Evolutionary conservation across 2,888 invertebrate species (phyloP), one percentile per base, ranked within the genome.

Genomic region (Andrena camellia): DNA sequence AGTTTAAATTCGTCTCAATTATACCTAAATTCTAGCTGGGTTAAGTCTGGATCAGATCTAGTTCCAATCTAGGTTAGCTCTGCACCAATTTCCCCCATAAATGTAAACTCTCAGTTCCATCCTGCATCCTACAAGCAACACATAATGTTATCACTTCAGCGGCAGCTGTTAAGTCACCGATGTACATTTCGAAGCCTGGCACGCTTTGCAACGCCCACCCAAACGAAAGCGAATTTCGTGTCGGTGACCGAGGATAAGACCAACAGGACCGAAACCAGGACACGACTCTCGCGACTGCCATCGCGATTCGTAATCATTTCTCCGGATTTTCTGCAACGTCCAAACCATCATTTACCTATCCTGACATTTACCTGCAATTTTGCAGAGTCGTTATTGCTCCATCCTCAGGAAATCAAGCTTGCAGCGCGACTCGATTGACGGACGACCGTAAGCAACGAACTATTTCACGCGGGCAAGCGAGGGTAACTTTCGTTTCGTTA

Each of bases 301-400:
- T 54, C 74, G 50, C 20, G 33, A 68, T 75, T 69, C 59, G 62
- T 68, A 71, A 84, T 84, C 59, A 74, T 75, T 78, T 78, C 67
- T 50, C 70, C 33, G 42, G 79, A 75, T 79, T 79, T 75, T 67
- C 63, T 71, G 4, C 48, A 50, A 78, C 78, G 52, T 68, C 63
- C 31, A 13, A n/a, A 50, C 29, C 59, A 3, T 33, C 6, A 13
- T 23, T 23, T 23, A 17, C 31, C 20, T 8, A n/a, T 35, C 20
- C 23, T n/a, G 68, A 20, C 72, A 33, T 50, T 63, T 63, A 31
- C 69, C n/a, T n/a, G 60, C 31, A 48, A 42, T 70, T 59, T 35
- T 52, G 42, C 68, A 50, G 75, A 13, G 60, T 60, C 76, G 35
- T 48, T 20, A 8, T 64, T 75, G 31, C 63, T 42, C 35, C 42